Evolutionary conservation across 2,888 invertebrate genomes (phyloP), one percentile per base, ranked within the genome.

Genomic region (Cheilosia grossa): DNA sequence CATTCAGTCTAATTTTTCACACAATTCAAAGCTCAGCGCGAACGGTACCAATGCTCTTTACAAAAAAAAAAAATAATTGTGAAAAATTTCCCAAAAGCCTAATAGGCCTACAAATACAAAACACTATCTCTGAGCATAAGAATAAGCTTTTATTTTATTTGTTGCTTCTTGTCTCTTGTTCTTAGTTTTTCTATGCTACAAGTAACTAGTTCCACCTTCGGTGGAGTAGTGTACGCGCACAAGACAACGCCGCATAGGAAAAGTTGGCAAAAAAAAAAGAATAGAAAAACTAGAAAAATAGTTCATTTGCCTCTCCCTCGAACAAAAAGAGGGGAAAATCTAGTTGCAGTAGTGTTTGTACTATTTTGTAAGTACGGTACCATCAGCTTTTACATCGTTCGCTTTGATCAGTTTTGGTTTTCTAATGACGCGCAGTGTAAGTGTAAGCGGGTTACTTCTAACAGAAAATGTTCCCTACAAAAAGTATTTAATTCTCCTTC

Each of bases 31-130:
- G 70, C 63, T 70, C 30, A 49, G 40, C 17, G 13, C 27, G 24
- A 19, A 51, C 54, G 15, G 13, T 24, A 17, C 24, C 37, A 42
- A 27, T 42, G 27, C 24, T 10, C 56, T 58, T 51, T 19, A 49
- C 47, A 64, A 67, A 33, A 47, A 51, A 21, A 51, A 24, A 59
- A 64, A 21, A 21, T 1, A 21, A 37, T 40, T 13, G 19, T 53
- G 53, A 59, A 15, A 44, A 15, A 44, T 44, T 49, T 19, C 9
- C 4, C 40, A 58, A 7, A 56, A 61, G 79, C 59, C 56, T 44
- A 67, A 59, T 85, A 85, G 85, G 85, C 85, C 80, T 85, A 85
- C 70, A 47, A 66, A 83, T 80, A 85, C 66, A 47, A 66, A 83
- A 73, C 58, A 75, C 72, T 56, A 73, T 61, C 24, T 44, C 21